Percentiles rank a stretch among this genome's conserved stretches.
phyloP scores from a whole-genome alignment of 2,888 invertebrate genomes.

The Argyresthia albistria region DNA sequence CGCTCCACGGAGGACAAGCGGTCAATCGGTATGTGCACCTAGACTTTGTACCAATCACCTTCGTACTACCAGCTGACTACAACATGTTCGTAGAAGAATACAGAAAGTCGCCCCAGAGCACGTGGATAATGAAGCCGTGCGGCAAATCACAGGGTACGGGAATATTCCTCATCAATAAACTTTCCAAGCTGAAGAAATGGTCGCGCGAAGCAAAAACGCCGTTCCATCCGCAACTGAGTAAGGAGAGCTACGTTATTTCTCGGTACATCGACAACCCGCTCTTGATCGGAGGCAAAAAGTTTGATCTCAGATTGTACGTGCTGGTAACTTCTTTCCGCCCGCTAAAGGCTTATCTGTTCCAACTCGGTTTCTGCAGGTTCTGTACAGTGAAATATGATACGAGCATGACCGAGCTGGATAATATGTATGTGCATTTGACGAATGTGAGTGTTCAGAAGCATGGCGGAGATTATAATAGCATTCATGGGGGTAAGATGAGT shows the following conservation, averaged over 20 bases:
- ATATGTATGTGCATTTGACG: constrained; percentile 95
- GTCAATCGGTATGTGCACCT: constrained; percentile 83
- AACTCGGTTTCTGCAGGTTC: constrained; percentile 94
- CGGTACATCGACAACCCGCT: constrained; percentile 96
- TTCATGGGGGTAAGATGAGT: constrained; percentile 96
- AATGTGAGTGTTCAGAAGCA: constrained; percentile 99
- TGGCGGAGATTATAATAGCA: constrained; percentile 93
- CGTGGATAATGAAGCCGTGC: constrained; percentile 98
- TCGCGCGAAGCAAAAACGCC: constrained; percentile 89
- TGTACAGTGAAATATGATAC: constrained; percentile 96
- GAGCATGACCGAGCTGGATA: constrained; percentile 88
- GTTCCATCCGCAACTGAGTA: constrained; percentile 86
- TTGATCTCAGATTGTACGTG: constrained; percentile 93
- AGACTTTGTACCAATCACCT: constrained; percentile 95
- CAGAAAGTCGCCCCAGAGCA: constrained; percentile 92
- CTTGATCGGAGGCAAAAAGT: constrained; percentile 96
- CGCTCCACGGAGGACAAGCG: constrained; percentile 72
- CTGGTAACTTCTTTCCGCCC: constrained; percentile 95
- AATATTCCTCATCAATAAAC: constrained; percentile 95
- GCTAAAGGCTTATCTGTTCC: constrained; percentile 92
- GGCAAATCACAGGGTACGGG: constrained; percentile 96
- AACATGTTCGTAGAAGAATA: constrained; percentile 98
- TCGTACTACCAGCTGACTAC: constrained; percentile 95
- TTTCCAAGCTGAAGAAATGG: constrained; percentile 94
- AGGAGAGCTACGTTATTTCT: constrained; percentile 97